A percentile compares a stretch with the other conserved stretches of the same genome.
These are phyloP conservation scores for Labeo calbasu DNA, from an alignment of 2,797 vertebrate genomes.

Conservation along the genomic window DNA sequence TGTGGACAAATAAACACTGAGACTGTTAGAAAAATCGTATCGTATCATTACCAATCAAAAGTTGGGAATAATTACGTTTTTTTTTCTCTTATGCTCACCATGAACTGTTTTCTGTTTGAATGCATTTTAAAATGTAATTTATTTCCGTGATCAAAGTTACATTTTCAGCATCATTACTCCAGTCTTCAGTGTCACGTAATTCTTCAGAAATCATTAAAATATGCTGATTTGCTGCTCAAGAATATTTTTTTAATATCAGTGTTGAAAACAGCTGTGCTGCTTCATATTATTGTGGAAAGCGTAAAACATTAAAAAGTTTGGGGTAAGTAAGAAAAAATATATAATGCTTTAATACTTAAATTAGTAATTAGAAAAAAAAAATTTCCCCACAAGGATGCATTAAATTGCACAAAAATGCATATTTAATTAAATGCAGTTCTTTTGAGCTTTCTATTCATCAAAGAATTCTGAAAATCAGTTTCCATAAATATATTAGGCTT, in stretches of 20 bases:
- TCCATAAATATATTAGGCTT: background rate
- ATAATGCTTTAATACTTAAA: background rate
- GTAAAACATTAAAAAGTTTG: background rate
- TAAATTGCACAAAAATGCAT: background rate
- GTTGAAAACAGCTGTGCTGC: background rate
- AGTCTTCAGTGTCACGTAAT: background rate
- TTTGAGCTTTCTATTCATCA: background rate
- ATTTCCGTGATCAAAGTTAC: background rate
- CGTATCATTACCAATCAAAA: background rate
- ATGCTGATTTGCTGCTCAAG: background rate
- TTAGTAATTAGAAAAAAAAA: background rate
- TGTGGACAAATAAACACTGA: too few relatives aligned
- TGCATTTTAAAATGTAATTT: background rate
- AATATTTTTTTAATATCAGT: background rate
- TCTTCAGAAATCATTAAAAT: background rate
- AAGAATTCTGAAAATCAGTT: background rate
- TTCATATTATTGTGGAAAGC: background rate
- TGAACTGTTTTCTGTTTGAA: background rate
- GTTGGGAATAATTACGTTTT: background rate
- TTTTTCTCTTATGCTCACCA: background rate
- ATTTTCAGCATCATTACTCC: background rate
- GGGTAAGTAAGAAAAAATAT: background rate
- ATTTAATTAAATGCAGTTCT: background rate
- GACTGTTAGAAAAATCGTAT: too few relatives aligned
- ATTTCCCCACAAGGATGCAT: background rate